These are phyloP conservation scores for Eidolon dupreanum DNA, from an alignment of 2,797 vertebrate genomes.

Conservation along the genomic window DNA sequence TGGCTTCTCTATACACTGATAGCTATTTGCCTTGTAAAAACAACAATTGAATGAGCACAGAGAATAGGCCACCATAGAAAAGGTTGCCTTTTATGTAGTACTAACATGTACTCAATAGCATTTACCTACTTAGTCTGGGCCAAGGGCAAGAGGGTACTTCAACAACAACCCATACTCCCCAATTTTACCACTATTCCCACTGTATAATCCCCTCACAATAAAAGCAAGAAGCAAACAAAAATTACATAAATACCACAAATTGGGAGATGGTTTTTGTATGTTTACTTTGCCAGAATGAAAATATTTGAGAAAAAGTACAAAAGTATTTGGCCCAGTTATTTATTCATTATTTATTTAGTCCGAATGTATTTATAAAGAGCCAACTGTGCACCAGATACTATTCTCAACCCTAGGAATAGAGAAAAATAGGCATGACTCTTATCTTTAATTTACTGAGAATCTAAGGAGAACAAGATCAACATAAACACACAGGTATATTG, in stretches of 20 bases:
- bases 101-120: background rate
- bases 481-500: background rate
- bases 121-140: conserved; percentile 11
- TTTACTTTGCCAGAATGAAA: background rate
- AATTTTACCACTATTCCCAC: background rate
- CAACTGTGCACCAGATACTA: background rate
- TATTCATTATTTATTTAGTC: background rate
- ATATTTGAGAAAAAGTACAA: background rate
- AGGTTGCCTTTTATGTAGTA: conserved; percentile 20
- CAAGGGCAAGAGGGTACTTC: background rate
- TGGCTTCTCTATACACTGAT: conserved; percentile 48
- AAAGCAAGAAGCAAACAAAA: conserved; percentile 5
- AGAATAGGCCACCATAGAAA: background rate
- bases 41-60: conserved; percentile 53
- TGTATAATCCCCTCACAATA: background rate
- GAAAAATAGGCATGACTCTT: background rate
- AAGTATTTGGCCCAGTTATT: background rate
- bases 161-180: background rate
- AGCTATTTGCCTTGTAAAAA: conserved; percentile 67
- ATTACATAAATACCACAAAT: background rate
- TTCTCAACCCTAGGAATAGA: background rate
- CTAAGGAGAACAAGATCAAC: background rate
- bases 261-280: background rate
- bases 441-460: background rate
- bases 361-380: background rate